Conservation (phyloP, 2,888 invertebrate genomes). For the Tricholauxania praeusta region DNA sequence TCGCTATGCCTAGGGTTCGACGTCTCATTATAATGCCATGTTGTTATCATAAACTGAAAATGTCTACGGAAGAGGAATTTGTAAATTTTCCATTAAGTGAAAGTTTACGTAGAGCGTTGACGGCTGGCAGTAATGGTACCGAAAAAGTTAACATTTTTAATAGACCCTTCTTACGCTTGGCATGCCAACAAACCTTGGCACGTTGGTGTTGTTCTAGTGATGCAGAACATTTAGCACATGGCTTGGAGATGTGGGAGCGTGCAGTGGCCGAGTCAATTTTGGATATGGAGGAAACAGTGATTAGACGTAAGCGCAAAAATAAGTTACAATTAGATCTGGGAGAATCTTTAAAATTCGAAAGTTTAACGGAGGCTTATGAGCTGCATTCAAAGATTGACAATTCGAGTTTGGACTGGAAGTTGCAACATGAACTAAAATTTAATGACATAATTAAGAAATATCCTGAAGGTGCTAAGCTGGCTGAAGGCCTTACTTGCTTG, state of each 20-base stretch:
- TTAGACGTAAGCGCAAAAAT: constrained; percentile 45
- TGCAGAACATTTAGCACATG: constrained; percentile 66
- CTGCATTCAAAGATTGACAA: constrained; percentile 48
- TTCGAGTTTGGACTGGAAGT: constrained; percentile 49
- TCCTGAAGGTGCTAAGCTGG: constrained; percentile 58
- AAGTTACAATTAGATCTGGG: neutral
- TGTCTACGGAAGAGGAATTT: constrained; percentile 64
- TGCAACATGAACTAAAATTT: constrained; percentile 46
- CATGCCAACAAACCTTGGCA: constrained; percentile 76
- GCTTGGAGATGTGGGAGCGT: constrained; percentile 71
- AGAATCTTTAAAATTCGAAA: constrained; percentile 44
- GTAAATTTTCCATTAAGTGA: constrained; percentile 77
- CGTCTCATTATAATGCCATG: constrained; percentile 80
- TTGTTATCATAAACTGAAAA: constrained; percentile 80
- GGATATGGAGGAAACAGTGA: constrained; percentile 66
- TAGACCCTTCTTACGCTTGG: constrained; percentile 78
- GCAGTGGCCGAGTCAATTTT: constrained; percentile 75
- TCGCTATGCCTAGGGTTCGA: constrained; percentile 71
- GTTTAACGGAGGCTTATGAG: constrained; percentile 48
- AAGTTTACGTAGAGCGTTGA: constrained; percentile 66
- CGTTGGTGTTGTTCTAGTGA: constrained; percentile 70
- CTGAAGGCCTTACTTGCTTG: constrained; percentile 66
- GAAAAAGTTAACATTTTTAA: constrained; percentile 65
- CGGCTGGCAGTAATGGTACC: constrained; percentile 42
- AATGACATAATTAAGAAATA: constrained; percentile 48